A percentile compares a stretch with the other conserved stretches of the same genome.
These are phyloP conservation scores for Macroteleia sp. DNA, from an alignment of 2,888 invertebrate species.

Conservation along the genomic window DNA sequence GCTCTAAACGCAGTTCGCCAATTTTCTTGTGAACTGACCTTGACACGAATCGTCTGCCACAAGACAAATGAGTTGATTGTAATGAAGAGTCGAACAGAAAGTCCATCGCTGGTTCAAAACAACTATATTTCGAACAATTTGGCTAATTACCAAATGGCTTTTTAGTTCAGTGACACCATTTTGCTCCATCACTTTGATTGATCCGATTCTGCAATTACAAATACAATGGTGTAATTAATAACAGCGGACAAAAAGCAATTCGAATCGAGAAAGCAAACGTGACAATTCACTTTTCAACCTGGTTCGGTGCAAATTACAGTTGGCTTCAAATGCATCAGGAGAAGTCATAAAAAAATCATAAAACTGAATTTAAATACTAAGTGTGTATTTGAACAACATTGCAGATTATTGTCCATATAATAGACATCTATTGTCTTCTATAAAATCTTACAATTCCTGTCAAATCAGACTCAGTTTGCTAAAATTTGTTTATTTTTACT, in stretches of 20 bases:
- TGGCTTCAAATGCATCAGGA: too few species aligned
- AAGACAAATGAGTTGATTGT: constrained; percentile 60
- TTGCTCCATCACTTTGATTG: constrained; percentile 14
- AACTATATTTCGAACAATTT: constrained; percentile 28
- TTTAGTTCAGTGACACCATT: constrained; percentile 1
- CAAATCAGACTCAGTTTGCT: too few species aligned
- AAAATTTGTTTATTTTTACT: too few species aligned
- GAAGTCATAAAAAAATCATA: too few species aligned
- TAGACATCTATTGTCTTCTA: too few species aligned
- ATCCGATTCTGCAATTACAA: constrained; percentile 13
- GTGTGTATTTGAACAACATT: too few species aligned
- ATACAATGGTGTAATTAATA: constrained; percentile 40
- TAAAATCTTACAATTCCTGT: too few species aligned
- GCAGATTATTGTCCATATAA: too few species aligned
- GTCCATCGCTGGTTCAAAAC: constrained; percentile 10
- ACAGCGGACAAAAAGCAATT: not conserved
- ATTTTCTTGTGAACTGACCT: constrained; percentile 61
- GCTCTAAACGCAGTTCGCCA: constrained; percentile 51
- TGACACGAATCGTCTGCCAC: constrained; percentile 63
- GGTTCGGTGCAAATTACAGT: too few species aligned
- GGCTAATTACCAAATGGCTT: constrained; percentile 17
- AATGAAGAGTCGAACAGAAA: constrained; percentile 56
- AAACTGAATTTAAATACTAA: too few species aligned
- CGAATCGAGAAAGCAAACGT: constrained; percentile 28
- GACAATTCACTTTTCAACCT: constrained; percentile 42